Evolutionary conservation across 2,797 vertebrate species (phyloP).

Genomic region (Cuniculus paca): DNA sequence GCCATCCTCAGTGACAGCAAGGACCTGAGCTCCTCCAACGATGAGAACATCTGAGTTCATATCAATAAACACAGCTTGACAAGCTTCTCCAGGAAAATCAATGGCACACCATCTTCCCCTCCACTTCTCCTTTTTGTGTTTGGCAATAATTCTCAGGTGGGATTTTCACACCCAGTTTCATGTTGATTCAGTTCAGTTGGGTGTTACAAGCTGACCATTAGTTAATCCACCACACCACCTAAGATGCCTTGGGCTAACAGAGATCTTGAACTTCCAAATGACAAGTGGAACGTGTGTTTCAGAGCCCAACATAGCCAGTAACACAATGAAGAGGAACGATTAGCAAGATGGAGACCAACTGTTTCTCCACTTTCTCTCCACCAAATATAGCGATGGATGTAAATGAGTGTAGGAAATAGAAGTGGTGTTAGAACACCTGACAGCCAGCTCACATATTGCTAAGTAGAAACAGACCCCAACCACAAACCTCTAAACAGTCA

Average conservation of each 20-base stretch:
- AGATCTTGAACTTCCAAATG: not conserved
- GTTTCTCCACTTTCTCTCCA: not conserved
- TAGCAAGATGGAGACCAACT: not conserved
- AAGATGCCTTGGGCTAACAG: not conserved
- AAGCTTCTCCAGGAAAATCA: not conserved
- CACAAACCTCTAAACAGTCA: not conserved
- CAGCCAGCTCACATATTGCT: fast-evolving
- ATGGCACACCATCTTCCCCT: not conserved
- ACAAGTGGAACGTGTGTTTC: not conserved
- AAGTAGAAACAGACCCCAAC: not conserved
- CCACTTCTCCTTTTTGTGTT: not conserved
- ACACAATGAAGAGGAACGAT: not conserved
- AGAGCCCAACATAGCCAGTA: not conserved
- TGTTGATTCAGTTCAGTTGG: not conserved
- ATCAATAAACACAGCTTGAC: not conserved
- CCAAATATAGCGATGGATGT: not conserved
- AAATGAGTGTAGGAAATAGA: not conserved
- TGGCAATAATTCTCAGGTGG: not conserved
- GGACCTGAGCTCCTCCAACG: not conserved
- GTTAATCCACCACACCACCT: not conserved
- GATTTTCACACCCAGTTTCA: not conserved
- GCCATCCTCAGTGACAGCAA: not conserved
- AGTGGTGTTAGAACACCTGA: not conserved
- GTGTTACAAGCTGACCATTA: not conserved
- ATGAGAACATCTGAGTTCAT: not conserved